A percentile compares a stretch with the other conserved stretches of the same genome.
These are phyloP conservation scores for Megatriorchis doriae DNA, from an alignment of 2,113 vertebrate genomes.

Conservation along the genomic window DNA sequence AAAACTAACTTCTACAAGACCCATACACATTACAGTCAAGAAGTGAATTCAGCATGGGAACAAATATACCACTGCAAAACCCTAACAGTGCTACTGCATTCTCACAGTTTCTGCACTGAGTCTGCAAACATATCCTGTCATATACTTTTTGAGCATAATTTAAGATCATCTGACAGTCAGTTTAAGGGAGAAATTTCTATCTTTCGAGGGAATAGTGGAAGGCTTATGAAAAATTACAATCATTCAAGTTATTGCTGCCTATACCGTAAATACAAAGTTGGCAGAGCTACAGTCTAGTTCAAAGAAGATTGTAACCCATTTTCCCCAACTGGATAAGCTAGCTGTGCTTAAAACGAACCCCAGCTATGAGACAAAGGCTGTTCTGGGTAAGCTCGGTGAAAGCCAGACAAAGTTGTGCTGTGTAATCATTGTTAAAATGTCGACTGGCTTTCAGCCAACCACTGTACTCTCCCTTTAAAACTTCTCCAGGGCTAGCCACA, in stretches of 20 bases:
- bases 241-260: neutral
- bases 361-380: neutral
- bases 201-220: neutral
- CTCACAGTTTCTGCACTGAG: neutral
- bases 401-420: neutral
- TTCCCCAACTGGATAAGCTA: neutral
- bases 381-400: neutral
- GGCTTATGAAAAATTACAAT: neutral
- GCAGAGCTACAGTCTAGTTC: neutral
- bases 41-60: neutral
- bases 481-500: neutral
- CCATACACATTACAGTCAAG: neutral
- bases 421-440: neutral
- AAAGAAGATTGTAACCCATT: neutral
- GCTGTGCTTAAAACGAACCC: neutral
- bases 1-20: neutral
- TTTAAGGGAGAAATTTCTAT: neutral
- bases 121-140: neutral
- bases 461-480: neutral
- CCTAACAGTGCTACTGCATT: neutral
- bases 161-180: neutral
- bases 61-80: neutral
- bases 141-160: neutral
- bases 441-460: neutral
- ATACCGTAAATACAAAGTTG: neutral